Conservation (phyloP, 2,888 invertebrate genomes). For the Drosophila mayaguana region DNA sequence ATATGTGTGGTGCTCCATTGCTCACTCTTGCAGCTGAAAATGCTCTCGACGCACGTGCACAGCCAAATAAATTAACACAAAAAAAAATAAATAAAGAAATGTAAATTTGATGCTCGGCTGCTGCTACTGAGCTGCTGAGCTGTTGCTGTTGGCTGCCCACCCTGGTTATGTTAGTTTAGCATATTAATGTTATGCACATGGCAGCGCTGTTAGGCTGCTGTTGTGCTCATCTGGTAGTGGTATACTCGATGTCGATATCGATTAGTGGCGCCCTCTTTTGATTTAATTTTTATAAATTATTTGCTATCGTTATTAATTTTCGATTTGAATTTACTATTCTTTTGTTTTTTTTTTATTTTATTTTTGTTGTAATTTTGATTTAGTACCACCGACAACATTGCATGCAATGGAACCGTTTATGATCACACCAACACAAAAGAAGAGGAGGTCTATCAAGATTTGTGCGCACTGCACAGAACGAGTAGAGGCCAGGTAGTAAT, state of each 20-base stretch:
- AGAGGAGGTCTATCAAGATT: conserved; percentile 97
- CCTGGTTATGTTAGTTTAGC: conserved; percentile 50
- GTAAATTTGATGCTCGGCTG: conserved; percentile 38
- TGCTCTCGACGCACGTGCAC: conserved; percentile 50
- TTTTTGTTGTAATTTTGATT: conserved; percentile 39
- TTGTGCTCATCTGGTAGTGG: conserved; percentile 5
- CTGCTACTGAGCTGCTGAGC: conserved; percentile 2
- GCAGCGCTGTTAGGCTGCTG: conserved; percentile 14
- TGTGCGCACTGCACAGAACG: conserved; percentile 90
- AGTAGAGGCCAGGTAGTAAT: conserved; percentile 86
- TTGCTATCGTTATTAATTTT: neutral
- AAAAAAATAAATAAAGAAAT: conserved; percentile 17
- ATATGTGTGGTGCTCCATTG: conserved; percentile 83
- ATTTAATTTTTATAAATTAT: conserved; percentile 6
- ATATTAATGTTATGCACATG: conserved; percentile 24
- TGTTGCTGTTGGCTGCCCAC: conserved; percentile 23
- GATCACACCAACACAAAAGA: conserved; percentile 87
- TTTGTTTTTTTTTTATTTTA: conserved; percentile 28
- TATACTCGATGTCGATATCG: conserved; percentile 41
- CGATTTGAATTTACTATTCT: conserved; percentile 4
- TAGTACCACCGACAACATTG: conserved; percentile 87
- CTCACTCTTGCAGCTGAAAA: conserved; percentile 30
- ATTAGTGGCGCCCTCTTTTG: conserved; percentile 19
- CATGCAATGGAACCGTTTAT: conserved; percentile 85
- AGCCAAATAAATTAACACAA: conserved; percentile 30